Conservation (phyloP, 2,113 vertebrate species). For the Trinectes maculatus region DNA sequence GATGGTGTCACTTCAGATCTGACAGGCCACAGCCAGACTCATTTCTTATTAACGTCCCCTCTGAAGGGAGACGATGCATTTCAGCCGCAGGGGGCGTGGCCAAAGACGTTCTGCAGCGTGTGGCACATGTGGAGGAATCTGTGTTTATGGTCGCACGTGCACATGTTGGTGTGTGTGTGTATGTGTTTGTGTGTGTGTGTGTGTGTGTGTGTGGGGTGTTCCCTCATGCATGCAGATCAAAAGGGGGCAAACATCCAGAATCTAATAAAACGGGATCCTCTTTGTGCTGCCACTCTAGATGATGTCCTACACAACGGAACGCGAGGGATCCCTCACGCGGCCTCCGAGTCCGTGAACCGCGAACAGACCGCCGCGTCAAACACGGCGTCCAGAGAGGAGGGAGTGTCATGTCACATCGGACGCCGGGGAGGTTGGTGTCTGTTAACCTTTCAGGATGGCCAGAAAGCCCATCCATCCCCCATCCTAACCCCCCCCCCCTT, state of each 20-base stretch:
- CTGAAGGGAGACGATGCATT: slow-evolving; percentile 47
- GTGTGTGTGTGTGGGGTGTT: slow-evolving; percentile 5
- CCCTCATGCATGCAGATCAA: too few species aligned
- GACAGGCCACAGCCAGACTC: slow-evolving; percentile 44
- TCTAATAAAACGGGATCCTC: slow-evolving; percentile 49
- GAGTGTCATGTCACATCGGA: slow-evolving; percentile 61
- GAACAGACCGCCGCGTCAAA: slow-evolving; percentile 56
- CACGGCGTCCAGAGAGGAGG: slow-evolving; percentile 12
- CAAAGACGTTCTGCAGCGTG: slow-evolving; percentile 7
- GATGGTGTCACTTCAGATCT: slow-evolving; percentile 67
- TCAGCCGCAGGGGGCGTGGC: slow-evolving; percentile 13
- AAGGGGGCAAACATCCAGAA: slow-evolving; percentile 23
- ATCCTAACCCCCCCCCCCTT: neutral
- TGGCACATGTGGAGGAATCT: slow-evolving; percentile 15
- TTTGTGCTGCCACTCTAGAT: slow-evolving; percentile 53
- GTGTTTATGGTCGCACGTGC: slow-evolving; percentile 9
- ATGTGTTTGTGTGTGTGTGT: neutral
- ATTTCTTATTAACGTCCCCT: slow-evolving; percentile 66
- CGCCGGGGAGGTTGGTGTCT: slow-evolving; percentile 31
- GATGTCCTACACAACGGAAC: slow-evolving; percentile 47
- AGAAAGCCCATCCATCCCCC: slow-evolving; percentile 5
- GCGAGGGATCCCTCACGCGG: slow-evolving; percentile 25
- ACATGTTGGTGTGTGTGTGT: neutral
- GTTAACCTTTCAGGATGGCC: slow-evolving; percentile 73
- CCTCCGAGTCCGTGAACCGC: slow-evolving; percentile 27